Conservation (phyloP, 2,113 vertebrate genomes). For the Variabilichromis moorii region DNA sequence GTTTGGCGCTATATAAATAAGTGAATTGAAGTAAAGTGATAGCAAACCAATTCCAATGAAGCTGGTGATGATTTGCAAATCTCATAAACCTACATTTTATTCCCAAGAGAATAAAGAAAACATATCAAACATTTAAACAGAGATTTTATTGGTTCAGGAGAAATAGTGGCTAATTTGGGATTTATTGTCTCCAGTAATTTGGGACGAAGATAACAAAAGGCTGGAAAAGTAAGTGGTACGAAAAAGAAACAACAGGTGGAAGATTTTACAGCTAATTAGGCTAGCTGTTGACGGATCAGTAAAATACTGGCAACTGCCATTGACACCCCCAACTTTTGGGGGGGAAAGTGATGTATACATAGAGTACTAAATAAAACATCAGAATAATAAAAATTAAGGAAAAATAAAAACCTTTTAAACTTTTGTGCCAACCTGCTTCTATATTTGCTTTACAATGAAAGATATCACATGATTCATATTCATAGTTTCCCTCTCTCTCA, state of each 20-base stretch:
- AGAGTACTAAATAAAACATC: not conserved
- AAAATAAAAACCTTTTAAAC: not conserved
- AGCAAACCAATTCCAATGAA: not conserved
- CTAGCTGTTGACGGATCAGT: not conserved
- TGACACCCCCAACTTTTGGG: not conserved
- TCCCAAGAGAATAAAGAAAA: not conserved
- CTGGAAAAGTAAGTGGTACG: not conserved
- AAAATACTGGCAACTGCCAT: not conserved
- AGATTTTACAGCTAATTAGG: not conserved
- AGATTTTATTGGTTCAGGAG: not conserved
- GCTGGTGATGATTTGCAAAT: not conserved
- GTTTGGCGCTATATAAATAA: not conserved
- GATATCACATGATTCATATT: not conserved
- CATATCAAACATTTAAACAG: not conserved
- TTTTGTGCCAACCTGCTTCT: not conserved
- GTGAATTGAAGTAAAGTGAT: not conserved
- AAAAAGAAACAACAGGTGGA: not conserved
- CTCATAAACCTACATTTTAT: not conserved
- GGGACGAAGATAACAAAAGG: not conserved
- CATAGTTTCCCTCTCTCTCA: not conserved
- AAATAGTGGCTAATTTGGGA: not conserved
- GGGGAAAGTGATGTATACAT: not conserved
- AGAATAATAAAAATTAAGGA: not conserved
- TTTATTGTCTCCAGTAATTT: not conserved
- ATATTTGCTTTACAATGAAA: not conserved